phyloP scores from a whole-genome alignment of 2,797 vertebrate species.

The Philypnodon macrostomus region DNA sequence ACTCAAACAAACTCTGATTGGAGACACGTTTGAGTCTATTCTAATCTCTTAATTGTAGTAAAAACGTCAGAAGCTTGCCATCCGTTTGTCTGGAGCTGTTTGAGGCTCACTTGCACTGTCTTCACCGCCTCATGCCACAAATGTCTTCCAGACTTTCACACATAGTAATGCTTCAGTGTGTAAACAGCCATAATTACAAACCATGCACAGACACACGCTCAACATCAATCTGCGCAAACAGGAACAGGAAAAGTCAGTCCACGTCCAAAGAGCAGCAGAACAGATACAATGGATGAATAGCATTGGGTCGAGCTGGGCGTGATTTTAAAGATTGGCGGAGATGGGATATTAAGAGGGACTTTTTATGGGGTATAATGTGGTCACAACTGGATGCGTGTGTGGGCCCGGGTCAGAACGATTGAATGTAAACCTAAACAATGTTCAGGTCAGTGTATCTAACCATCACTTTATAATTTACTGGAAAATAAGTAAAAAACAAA shows the following conservation, averaged over 20 bases:
- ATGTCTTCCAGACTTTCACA: conserved; percentile 79
- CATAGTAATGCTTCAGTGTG: conserved; percentile 75
- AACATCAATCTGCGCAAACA: conserved; percentile 68
- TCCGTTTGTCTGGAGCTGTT: conserved; percentile 61
- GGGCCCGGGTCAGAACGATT: conserved; percentile 18
- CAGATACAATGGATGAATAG: conserved; percentile 38
- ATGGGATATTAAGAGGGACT: conserved; percentile 39
- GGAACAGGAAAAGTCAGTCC: conserved; percentile 37
- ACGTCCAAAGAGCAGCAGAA: conserved; percentile 25
- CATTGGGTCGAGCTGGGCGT: conserved; percentile 25
- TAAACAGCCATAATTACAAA: conserved; percentile 76
- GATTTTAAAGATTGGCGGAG: conserved; percentile 37
- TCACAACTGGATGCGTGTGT: conserved; percentile 37
- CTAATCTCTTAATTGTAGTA: no score
- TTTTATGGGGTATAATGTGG: conserved; percentile 35
- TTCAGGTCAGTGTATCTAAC: no score
- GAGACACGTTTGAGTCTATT: no score
- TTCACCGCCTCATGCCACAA: conserved; percentile 70
- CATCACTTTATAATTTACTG: no score
- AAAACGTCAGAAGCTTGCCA: conserved; percentile 55
- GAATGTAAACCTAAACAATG: conserved; percentile 23
- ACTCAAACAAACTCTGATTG: no score
- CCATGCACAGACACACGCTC: conserved; percentile 69
- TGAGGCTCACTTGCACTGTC: conserved; percentile 56
- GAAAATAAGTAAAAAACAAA: no score